Conservation (phyloP, 2,888 invertebrate genomes). For the Drosophila vallismaia region DNA sequence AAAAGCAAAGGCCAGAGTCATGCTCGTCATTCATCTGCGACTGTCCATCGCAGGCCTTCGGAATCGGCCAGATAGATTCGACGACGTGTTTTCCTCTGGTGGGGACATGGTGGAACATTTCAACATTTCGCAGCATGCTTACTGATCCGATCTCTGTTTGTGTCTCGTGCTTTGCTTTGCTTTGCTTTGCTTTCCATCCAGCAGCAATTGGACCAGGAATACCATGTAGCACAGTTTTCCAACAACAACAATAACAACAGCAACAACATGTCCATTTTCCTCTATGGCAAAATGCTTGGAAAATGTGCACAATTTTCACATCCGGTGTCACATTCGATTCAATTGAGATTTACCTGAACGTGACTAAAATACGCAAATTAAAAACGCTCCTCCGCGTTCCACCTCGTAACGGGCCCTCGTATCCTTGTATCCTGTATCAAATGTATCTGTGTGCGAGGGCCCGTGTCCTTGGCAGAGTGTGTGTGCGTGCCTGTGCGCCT, state of each 20-base stretch:
- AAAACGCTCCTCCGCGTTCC: slow-evolving; percentile 55
- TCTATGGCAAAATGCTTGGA: slow-evolving; percentile 70
- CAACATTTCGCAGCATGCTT: slow-evolving; percentile 72
- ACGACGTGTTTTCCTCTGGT: slow-evolving; percentile 68
- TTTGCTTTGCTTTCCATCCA: slow-evolving; percentile 44
- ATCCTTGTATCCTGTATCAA: slow-evolving; percentile 13
- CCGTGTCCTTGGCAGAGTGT: slow-evolving; percentile 7
- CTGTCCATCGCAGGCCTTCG: slow-evolving; percentile 33
- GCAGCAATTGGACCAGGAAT: slow-evolving; percentile 33
- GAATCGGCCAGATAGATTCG: slow-evolving; percentile 59
- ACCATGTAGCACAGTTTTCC: slow-evolving; percentile 5
- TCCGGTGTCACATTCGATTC: slow-evolving; percentile 82
- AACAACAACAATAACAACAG: slow-evolving; percentile 20
- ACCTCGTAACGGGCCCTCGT: background rate
- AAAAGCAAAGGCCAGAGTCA: slow-evolving; percentile 27
- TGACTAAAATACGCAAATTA: slow-evolving; percentile 81
- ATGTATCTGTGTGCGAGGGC: slow-evolving; percentile 3
- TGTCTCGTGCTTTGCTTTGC: slow-evolving; percentile 77
- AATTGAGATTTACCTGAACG: slow-evolving; percentile 81
- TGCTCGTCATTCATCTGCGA: slow-evolving; percentile 50
- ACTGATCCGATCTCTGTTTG: slow-evolving; percentile 78
- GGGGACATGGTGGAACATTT: slow-evolving; percentile 51
- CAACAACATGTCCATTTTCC: slow-evolving; percentile 19
- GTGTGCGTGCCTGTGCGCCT: slow-evolving; percentile 3
- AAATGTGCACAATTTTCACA: slow-evolving; percentile 80